phyloP scores from a whole-genome alignment of 2,888 invertebrate genomes.

The Emmelina monodactyla region DNA sequence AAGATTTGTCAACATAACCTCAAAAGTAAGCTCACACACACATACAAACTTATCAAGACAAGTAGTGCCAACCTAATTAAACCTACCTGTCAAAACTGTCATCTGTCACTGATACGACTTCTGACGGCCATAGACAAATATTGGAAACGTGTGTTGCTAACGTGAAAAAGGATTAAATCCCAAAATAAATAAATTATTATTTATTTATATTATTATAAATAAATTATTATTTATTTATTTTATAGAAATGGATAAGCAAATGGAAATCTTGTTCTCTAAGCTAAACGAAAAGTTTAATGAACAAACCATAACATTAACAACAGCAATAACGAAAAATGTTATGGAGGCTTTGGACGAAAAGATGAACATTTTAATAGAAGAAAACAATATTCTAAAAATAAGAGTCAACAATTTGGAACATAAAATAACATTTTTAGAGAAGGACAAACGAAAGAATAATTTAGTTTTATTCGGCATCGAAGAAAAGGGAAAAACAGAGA shows the following conservation, averaged over 20 bases:
- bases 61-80: background rate
- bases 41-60: background rate
- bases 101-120: background rate
- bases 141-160: background rate
- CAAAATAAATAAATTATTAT: too few species aligned
- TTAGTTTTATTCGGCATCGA: slow-evolving; percentile 10
- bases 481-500: slow-evolving; percentile 11
- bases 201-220: too few species aligned
- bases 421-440: slow-evolving; percentile 5
- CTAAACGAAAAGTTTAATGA: slow-evolving; percentile 6
- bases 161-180: too few species aligned
- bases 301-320: slow-evolving; percentile 6
- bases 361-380: slow-evolving; percentile 6
- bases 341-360: slow-evolving; percentile 6
- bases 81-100: background rate
- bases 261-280: slow-evolving; percentile 1
- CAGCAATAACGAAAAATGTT: slow-evolving; percentile 5
- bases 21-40: background rate
- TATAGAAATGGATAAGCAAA: background rate
- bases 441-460: slow-evolving; percentile 7
- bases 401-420: slow-evolving; percentile 7
- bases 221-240: too few species aligned
- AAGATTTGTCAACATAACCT: background rate
- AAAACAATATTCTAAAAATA: slow-evolving; percentile 5
- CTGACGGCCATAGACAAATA: background rate